phyloP scores from a whole-genome alignment of 2,888 invertebrate species.

The Diarsia mendica region DNA sequence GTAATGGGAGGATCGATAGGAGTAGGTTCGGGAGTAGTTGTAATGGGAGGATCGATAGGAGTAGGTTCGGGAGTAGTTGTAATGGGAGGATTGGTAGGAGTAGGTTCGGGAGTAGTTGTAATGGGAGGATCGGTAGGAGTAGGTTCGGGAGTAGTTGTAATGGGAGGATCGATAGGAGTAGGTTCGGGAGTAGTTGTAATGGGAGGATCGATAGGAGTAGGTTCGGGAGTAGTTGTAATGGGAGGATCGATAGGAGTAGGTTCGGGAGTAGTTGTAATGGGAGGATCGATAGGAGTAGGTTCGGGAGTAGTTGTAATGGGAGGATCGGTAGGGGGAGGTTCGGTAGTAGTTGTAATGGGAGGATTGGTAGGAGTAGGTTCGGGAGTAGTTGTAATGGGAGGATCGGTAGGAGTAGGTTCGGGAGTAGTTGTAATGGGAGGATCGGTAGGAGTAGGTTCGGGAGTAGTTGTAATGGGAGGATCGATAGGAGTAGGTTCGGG shows the following conservation, averaged over 20 bases:
- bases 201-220: background rate
- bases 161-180: no score
- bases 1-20: background rate
- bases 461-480: background rate
- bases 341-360: no score
- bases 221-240: background rate
- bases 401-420: background rate
- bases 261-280: no score
- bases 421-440: no score
- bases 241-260: no score
- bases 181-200: background rate
- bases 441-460: background rate
- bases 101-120: background rate
- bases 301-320: background rate
- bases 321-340: background rate
- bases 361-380: background rate
- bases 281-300: no score
- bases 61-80: background rate
- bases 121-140: background rate
- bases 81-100: background rate
- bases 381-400: background rate
- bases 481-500: background rate
- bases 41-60: no score
- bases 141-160: no score
- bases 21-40: background rate